Evolutionary conservation across 2,888 invertebrate genomes (phyloP), one percentile per base, ranked within the genome.

Genomic region (Creontiades dilutus): DNA sequence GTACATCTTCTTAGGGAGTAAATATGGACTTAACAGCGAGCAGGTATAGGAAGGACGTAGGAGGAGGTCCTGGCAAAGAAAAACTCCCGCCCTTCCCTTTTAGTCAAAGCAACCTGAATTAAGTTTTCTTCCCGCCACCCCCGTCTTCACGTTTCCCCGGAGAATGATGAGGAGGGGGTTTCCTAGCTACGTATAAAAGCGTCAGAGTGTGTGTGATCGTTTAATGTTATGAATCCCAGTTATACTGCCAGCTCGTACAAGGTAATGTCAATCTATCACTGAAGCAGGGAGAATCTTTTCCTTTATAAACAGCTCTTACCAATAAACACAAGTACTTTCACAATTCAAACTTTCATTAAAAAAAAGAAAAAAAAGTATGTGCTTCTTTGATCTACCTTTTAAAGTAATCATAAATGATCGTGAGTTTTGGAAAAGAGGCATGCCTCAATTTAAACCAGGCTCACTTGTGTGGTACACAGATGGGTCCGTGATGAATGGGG

Each of bases 1-100:
- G 86, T 86, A 86, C 86, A 86, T 86, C 86, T 75, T 86, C 86
- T 75, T 75, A 86, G 86, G 86, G 47, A 86, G 86, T 86, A 86
- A 86, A 86, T 86, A 86, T 86, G 68, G 85, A 82, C 82, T 82
- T 82, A 82, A 82, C 82, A 48, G 82, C 82, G 47, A 78, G 52
- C 52, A 52, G 4, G 82, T 82, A 37, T 37, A 52, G 47, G 82
- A 23, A 78, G 78, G 78, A 46, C 46, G 78, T 37, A 14, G 23
- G 82, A 55, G 16, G 82, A 46, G 55, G 82, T 12, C 27, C 52
- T 28, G 52, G 89, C 52, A 55, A 81, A 23, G 47, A 81, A 52
- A 89, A 81, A 48, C 27, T 19, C 14, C n/a, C 48, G 19, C 16
- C 47, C 11, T 28, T 7, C 28, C 46, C 87, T 76, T 82, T 82